A percentile compares a stretch with the other conserved stretches of the same genome.
Conservation (phyloP, 1,140 invertebrate genomes). For the Monochamus saltuarius region DNA sequence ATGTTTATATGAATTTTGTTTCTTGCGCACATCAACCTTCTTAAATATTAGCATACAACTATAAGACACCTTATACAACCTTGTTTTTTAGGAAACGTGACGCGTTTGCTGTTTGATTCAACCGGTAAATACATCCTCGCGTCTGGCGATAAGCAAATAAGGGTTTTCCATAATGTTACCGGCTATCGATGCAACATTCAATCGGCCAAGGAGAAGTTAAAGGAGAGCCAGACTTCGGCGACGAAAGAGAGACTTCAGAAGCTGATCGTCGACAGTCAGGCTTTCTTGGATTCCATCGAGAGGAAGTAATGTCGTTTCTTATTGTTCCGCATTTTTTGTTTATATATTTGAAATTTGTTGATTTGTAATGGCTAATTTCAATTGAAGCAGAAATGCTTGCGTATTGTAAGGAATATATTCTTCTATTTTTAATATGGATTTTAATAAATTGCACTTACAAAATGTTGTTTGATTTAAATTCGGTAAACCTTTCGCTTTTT, state of each 20-base stretch:
- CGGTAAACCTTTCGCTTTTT: too few species aligned
- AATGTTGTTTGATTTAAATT: too few species aligned
- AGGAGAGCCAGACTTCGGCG: constrained; percentile 63
- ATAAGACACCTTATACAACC: too few species aligned
- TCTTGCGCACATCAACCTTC: too few species aligned
- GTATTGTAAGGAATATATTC: too few species aligned
- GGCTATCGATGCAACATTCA: constrained; percentile 70
- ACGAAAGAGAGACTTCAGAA: constrained; percentile 73
- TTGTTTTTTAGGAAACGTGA: constrained; percentile 63
- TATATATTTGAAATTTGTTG: too few species aligned
- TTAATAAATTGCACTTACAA: too few species aligned
- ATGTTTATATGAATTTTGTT: too few species aligned
- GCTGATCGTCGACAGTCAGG: constrained; percentile 67
- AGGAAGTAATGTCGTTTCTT: constrained; percentile 41
- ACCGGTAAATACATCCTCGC: constrained; percentile 73
- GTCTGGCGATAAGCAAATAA: constrained; percentile 73
- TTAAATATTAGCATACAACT: too few species aligned
- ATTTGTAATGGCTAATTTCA: too few species aligned
- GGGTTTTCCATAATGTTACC: constrained; percentile 79
- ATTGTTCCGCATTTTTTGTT: neutral
- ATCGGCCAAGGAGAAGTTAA: constrained; percentile 65
- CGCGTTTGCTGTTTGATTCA: constrained; percentile 70
- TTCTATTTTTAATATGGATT: too few species aligned
- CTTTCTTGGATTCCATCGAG: constrained; percentile 55
- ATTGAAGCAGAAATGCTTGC: too few species aligned